Evolutionary conservation across 1,140 invertebrate species (phyloP), one percentile per base, ranked within the genome.

Genomic region (Neelides sp.): DNA sequence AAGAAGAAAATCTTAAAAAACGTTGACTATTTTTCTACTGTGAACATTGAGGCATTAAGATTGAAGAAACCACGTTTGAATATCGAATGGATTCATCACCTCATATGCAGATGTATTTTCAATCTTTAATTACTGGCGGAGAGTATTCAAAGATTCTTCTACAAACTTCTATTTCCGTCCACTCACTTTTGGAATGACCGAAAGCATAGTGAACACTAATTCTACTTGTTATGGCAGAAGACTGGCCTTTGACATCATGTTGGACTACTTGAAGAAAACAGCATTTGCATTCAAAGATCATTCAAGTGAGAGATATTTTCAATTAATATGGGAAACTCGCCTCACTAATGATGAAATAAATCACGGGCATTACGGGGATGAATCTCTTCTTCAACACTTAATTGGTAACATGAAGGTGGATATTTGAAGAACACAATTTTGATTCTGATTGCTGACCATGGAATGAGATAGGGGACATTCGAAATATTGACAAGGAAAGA

Each of bases 201-300:
- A 54, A 28, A 58, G 52, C 8, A 52, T 56, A 42, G 36, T 42
- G 17, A 67, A 60, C 46, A 72, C 75, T 50, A 75, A 72, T 1
- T 71, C 71, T 22, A 72, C 79, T 42, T 83, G 79, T 61, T 71
- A 78, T 42, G 79, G 79, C 13, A 71, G 75, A 0, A 61, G 73
- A 66, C 60, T 71, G 64, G 66, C 71, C 63, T 64, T 77, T 68
- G 65, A 74, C 8, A 17, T 46, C 17, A 10, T 56, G 8, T 12
- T 56, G 24, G 39, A 59, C 19, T 35, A 54, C 23, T 5, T 55
- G 3, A n/a, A 48, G 42, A 46, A 36, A 2, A 24, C 51, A 15
- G 22, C 43, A 1, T 1, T 23, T 1, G 22, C 41, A 0, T 36
- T 57, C 20, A 35, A 34, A 36, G 22, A 45, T 4, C 36, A 46